These are phyloP conservation scores for Chaetophractus vellerosus DNA, from an alignment of 2,797 vertebrate genomes.

Conservation along the genomic window DNA sequence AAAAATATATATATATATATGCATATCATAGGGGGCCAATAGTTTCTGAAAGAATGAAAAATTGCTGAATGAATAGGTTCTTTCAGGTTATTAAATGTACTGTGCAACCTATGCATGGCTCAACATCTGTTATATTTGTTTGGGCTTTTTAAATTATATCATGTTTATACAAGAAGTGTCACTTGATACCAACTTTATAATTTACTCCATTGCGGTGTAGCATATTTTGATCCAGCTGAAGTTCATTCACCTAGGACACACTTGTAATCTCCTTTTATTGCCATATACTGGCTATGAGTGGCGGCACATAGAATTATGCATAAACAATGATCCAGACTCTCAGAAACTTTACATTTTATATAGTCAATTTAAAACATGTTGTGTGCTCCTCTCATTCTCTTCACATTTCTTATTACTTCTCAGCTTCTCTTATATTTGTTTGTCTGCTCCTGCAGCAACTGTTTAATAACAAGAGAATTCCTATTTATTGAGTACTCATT, in stretches of 20 bases:
- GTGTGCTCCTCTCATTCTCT: neutral
- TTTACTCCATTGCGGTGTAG: slow-evolving; percentile 39
- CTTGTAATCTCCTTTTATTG: slow-evolving; percentile 75
- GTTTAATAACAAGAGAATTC: neutral
- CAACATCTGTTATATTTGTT: slow-evolving; percentile 72
- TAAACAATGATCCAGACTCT: slow-evolving; percentile 68
- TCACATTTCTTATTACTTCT: neutral
- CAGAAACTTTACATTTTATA: slow-evolving; percentile 70
- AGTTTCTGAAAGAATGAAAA: slow-evolving; percentile 70
- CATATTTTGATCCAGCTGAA: slow-evolving; percentile 80
- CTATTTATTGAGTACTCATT: neutral
- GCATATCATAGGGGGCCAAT: neutral
- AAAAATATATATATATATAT: too few relatives aligned
- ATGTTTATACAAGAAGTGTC: slow-evolving; percentile 79
- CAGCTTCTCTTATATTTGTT: slow-evolving; percentile 34
- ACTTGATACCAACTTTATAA: slow-evolving; percentile 73
- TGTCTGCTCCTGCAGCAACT: slow-evolving; percentile 12
- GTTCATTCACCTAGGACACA: slow-evolving; percentile 79
- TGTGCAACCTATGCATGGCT: slow-evolving; percentile 30
- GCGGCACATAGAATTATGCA: slow-evolving; percentile 51
- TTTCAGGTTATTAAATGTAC: slow-evolving; percentile 79
- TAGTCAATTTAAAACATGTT: slow-evolving; percentile 77
- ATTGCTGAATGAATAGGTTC: slow-evolving; percentile 44
- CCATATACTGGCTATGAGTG: slow-evolving; percentile 62
- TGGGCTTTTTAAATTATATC: slow-evolving; percentile 75